phyloP scores from a whole-genome alignment of 2,888 invertebrate genomes.

The Clivina fossor region DNA sequence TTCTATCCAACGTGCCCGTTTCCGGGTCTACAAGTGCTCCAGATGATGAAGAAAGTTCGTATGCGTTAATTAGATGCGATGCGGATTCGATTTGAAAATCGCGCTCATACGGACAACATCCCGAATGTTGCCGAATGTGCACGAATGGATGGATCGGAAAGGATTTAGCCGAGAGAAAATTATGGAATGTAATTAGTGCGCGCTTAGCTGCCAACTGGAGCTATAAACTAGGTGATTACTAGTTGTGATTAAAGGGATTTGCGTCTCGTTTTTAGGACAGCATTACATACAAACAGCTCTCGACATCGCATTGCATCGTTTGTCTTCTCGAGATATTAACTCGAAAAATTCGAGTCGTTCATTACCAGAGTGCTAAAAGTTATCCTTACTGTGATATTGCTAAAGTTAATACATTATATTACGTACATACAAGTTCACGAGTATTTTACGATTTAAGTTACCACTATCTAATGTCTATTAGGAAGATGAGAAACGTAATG shows the following conservation, averaged over 20 bases:
- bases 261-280: slow-evolving; percentile 21
- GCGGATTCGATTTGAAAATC: background rate
- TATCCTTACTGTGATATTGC: background rate
- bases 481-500: too few relatives aligned
- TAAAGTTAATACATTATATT: too few relatives aligned
- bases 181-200: slow-evolving; percentile 15
- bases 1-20: slow-evolving; percentile 67
- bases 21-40: slow-evolving; percentile 62
- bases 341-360: slow-evolving; percentile 4
- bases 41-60: slow-evolving; percentile 64
- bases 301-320: background rate
- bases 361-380: slow-evolving; percentile 6
- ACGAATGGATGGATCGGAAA: background rate
- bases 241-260: slow-evolving; percentile 27
- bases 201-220: background rate
- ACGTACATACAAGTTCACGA: too few relatives aligned
- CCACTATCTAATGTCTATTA: too few relatives aligned
- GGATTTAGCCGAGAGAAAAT: background rate
- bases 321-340: slow-evolving; percentile 16
- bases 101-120: background rate
- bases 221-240: slow-evolving; percentile 27
- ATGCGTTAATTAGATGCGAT: slow-evolving; percentile 52
- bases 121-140: background rate
- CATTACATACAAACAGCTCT: background rate
- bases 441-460: too few relatives aligned